phyloP scores from a whole-genome alignment of 2,797 vertebrate species.

The Scomberomorus guttatus region DNA sequence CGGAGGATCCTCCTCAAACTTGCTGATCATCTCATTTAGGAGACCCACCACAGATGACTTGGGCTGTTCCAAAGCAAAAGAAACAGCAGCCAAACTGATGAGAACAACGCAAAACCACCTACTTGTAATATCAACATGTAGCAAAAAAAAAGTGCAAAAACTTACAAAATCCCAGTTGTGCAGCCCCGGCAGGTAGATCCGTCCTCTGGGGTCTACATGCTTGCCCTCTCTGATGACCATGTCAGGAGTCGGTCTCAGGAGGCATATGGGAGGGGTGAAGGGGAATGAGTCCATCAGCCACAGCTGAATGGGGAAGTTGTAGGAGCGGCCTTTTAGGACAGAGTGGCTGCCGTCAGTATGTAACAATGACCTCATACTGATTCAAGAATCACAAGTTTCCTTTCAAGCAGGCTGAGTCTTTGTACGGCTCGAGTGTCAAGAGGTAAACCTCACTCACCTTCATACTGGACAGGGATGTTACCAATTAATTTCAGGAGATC shows the following conservation, averaged over 20 bases:
- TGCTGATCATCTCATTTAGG: slow-evolving; percentile 92
- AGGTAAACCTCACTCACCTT: slow-evolving; percentile 87
- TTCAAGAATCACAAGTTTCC: not conserved
- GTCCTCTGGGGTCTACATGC: slow-evolving; percentile 91
- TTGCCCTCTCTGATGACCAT: slow-evolving; percentile 95
- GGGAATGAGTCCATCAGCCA: slow-evolving; percentile 98
- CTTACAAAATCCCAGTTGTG: slow-evolving; percentile 96
- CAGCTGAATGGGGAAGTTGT: slow-evolving; percentile 93
- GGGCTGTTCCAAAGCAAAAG: slow-evolving; percentile 82
- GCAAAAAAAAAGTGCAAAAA: not conserved
- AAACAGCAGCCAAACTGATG: not conserved
- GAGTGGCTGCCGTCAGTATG: slow-evolving; percentile 7
- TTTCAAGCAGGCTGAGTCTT: not conserved
- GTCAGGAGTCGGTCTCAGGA: slow-evolving; percentile 91
- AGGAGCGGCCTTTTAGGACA: slow-evolving; percentile 87
- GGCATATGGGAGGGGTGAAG: slow-evolving; percentile 95
- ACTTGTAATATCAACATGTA: not conserved
- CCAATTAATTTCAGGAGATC: slow-evolving; percentile 93
- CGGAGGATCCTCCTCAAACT: slow-evolving; percentile 95
- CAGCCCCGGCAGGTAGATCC: slow-evolving; percentile 92
- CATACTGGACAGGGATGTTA: slow-evolving; percentile 91
- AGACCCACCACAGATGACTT: slow-evolving; percentile 90
- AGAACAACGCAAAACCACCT: not conserved
- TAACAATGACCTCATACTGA: not conserved
- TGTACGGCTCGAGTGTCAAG: not conserved